phyloP scores from a whole-genome alignment of 2,888 invertebrate genomes.

The Osmoderma eremita region DNA sequence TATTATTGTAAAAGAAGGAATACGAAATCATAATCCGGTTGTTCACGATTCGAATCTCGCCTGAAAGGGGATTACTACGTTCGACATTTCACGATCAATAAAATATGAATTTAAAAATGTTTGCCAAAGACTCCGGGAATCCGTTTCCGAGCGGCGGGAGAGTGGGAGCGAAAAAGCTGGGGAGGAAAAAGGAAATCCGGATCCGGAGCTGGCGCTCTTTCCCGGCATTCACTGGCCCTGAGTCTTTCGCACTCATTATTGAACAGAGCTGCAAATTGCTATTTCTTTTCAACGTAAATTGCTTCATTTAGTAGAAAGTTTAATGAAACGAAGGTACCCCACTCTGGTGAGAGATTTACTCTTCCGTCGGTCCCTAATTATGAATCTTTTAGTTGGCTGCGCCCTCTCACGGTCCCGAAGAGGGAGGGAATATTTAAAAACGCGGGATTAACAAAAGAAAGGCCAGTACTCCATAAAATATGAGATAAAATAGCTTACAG shows the following conservation, averaged over 20 bases:
- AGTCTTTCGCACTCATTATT: constrained; percentile 51
- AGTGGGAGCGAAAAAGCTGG: constrained; percentile 9
- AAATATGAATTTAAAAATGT: constrained; percentile 38
- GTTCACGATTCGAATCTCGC: constrained; percentile 31
- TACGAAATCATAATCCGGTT: constrained; percentile 33
- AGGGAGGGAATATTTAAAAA: constrained; percentile 49
- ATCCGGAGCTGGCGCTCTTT: constrained; percentile 28
- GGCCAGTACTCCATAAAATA: constrained; percentile 42
- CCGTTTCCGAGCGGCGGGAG: constrained; percentile 20
- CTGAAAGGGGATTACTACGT: constrained; percentile 31
- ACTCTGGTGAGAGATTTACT: constrained; percentile 48
- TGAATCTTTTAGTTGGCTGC: constrained; percentile 50
- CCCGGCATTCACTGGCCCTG: constrained; percentile 28
- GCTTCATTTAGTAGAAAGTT: constrained; percentile 55
- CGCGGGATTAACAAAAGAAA: constrained; percentile 48
- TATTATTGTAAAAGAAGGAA: constrained; percentile 16
- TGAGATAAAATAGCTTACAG: constrained; percentile 45
- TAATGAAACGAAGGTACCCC: constrained; percentile 51
- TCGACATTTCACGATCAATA: constrained; percentile 38
- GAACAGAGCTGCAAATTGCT: constrained; percentile 55
- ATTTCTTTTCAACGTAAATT: constrained; percentile 58
- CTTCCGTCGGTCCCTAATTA: constrained; percentile 48
- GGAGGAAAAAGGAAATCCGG: constrained; percentile 30
- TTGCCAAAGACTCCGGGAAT: constrained; percentile 35
- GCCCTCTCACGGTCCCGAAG: constrained; percentile 24